These are phyloP conservation scores for Chloroceryle inda DNA, from an alignment of 2,797 vertebrate species.

Conservation along the genomic window DNA sequence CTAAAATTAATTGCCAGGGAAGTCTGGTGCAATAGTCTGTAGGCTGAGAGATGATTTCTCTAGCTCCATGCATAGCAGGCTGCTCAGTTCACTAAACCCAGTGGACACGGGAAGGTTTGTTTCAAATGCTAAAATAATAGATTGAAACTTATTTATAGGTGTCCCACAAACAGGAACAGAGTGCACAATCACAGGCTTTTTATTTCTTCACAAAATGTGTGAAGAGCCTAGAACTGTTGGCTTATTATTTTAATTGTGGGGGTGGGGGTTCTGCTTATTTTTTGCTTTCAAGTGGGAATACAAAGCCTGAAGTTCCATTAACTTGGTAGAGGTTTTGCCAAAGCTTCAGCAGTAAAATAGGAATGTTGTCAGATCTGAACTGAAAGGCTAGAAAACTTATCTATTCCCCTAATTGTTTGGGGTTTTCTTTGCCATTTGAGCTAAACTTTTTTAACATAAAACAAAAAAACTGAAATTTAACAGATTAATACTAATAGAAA, in stretches of 20 bases:
- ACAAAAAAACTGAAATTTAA: not conserved
- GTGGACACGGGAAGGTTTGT: not conserved
- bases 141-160: not conserved
- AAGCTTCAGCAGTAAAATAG: not conserved
- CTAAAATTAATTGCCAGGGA: not conserved
- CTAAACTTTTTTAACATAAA: not conserved
- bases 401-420: not conserved
- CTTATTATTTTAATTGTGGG: not conserved
- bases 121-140: not conserved
- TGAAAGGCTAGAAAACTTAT: not conserved
- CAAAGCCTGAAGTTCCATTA: not conserved
- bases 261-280: not conserved
- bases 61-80: not conserved
- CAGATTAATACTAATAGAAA: not conserved
- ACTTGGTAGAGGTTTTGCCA: not conserved
- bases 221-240: not conserved
- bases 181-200: fast-evolving
- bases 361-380: not conserved
- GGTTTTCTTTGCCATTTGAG: not conserved
- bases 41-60: not conserved
- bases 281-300: not conserved
- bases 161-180: not conserved
- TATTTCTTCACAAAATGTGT: not conserved
- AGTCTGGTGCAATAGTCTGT: not conserved
- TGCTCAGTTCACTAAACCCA: not conserved